Conservation (phyloP, 2,888 invertebrate species). For the Falcaria lacertinaria region DNA sequence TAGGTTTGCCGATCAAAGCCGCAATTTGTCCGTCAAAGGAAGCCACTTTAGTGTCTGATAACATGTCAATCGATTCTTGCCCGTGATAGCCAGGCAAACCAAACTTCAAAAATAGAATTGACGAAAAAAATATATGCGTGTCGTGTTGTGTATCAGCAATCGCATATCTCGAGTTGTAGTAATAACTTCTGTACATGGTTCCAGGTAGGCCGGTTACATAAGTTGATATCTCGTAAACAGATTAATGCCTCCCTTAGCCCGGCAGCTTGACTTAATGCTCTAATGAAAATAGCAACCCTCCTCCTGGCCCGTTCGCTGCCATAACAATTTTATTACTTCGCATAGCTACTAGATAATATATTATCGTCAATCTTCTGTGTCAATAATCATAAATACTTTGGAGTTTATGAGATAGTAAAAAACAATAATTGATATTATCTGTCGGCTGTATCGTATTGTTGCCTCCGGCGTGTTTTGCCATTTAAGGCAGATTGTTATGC, state of each 20-base stretch:
- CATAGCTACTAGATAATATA: constrained; percentile 35
- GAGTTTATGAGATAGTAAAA: constrained; percentile 23
- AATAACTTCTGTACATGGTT: constrained; percentile 31
- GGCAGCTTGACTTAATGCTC: constrained; percentile 54
- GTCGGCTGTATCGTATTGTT: constrained; percentile 5
- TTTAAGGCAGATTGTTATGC: neutral
- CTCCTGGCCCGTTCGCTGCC: constrained; percentile 24
- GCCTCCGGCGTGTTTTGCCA: constrained; percentile 8
- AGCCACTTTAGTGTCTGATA: neutral
- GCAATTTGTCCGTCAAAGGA: neutral
- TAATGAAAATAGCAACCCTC: constrained; percentile 53
- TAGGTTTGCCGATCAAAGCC: neutral
- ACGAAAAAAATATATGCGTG: constrained; percentile 1
- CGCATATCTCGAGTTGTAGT: constrained; percentile 11
- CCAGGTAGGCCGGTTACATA: constrained; percentile 48
- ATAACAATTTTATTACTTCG: constrained; percentile 44
- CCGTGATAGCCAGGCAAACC: neutral
- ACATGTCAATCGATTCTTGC: neutral
- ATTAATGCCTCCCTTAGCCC: constrained; percentile 48
- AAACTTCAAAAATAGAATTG: neutral
- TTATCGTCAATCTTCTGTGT: constrained; percentile 32
- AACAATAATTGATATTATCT: constrained; percentile 10
- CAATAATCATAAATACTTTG: constrained; percentile 36
- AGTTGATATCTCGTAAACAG: constrained; percentile 63
- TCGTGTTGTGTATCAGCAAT: constrained; percentile 10